Base-by-base conservation (phyloP, 2,888 invertebrate genomes). In the Balanococcus diminutus region DNA sequence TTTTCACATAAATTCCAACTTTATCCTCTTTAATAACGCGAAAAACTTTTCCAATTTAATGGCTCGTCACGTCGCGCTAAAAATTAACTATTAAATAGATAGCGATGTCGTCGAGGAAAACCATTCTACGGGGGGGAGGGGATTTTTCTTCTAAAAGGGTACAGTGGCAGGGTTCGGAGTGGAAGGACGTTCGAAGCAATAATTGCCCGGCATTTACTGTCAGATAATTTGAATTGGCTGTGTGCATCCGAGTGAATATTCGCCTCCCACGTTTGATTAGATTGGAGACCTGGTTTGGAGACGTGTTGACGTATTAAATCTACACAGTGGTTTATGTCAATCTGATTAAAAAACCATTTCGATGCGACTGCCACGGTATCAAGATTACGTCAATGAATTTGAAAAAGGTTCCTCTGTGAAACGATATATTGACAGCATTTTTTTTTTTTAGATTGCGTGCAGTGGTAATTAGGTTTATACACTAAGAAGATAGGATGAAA, bases 41-140 rank as follows among this genome's bases (percentile, higher is more conserved):
- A 28, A 67, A n/a, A 67, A 67, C 61, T 67, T 67, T 67, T 67
- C 61, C 61, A 67, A 67, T 67, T 67, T 67, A 51, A 67, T 67
- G 25, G 61, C 61, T 25, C 61, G 28, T 67, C 61, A 28, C 11
- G 61, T 67, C 28, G 28, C 14, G 28, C 25, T 25, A 28, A 28
- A 28, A 67, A 67, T 67, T 67, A 67, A 67, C 61, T n/a, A 51
- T 51, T 51, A 67, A 67, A 67, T 67, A 28, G 61, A 25, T 51
- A 19, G 19, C 51, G n/a, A 19, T 67, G 25, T 61, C 9, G 25
- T 25, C 25, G 61, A 67, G 28, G 28, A 67, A 28, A 67, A 67
- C 1, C 19, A 42, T 42, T 36, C 36, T 4, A 6, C 3, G 4
- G 8, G 5, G 36, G 4, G 36, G 8, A 4, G 42, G n/a, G 19